phyloP scores from a whole-genome alignment of 1,140 invertebrate species.

The Cherax destructor region DNA sequence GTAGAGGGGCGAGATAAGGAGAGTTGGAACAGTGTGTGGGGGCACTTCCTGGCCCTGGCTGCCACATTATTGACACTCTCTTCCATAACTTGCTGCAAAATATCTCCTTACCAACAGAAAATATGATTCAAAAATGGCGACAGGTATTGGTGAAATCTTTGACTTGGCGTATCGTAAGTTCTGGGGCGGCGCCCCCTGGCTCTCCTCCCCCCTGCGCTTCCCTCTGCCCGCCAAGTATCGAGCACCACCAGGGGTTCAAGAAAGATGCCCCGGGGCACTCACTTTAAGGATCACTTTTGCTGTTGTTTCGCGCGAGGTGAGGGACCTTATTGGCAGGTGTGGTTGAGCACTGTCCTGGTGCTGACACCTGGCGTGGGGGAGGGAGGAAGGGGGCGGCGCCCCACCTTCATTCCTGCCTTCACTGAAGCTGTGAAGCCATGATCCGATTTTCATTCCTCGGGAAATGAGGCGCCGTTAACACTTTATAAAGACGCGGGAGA shows the following conservation, averaged over 20 bases:
- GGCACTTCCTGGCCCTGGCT: background rate
- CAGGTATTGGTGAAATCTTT: background rate
- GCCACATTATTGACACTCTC: background rate
- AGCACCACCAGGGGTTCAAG: background rate
- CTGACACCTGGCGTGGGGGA: too few relatives aligned
- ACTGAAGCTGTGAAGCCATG: slow-evolving; percentile 15
- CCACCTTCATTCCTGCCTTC: too few relatives aligned
- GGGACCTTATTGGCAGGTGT: background rate
- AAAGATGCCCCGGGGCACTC: background rate
- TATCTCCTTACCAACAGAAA: slow-evolving; percentile 1
- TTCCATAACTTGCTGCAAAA: slow-evolving; percentile 1
- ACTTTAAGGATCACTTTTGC: background rate
- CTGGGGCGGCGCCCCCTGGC: too few relatives aligned
- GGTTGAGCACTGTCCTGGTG: background rate
- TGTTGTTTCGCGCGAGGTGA: background rate
- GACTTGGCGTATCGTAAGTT: background rate
- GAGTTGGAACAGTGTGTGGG: background rate
- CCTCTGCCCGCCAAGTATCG: background rate
- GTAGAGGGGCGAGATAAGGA: background rate
- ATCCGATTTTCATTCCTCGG: slow-evolving; percentile 40
- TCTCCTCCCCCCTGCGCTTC: background rate
- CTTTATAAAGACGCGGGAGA: slow-evolving; percentile 34
- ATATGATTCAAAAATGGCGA: slow-evolving; percentile 9
- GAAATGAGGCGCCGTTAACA: slow-evolving; percentile 42
- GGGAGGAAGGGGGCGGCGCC: background rate